Evolutionary conservation across 2,797 vertebrate species (phyloP), one percentile per base, ranked within the genome.

Genomic region (Garrulus glandarius): DNA sequence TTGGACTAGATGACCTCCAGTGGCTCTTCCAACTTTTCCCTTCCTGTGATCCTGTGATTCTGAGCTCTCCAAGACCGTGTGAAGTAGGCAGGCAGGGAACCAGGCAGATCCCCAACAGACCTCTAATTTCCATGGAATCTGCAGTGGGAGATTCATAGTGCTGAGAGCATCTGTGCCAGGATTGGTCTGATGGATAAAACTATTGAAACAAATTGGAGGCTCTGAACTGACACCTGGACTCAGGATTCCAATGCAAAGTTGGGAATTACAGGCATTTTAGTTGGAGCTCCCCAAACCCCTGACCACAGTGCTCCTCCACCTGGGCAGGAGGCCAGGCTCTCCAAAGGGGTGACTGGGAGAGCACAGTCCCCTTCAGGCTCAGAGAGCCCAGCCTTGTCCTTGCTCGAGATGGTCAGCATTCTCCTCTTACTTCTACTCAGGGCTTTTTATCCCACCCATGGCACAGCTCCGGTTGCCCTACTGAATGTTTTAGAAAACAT

Each of bases 401-500:
- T 39, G 14, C 64, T 59, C 13, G 5, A 21, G n/a, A 61, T 6
- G 47, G 20, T 30, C 36, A 36, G 29, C 11, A 1, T 18, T 88
- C 70, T 70, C 32, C 74, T 71, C 78, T 84, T 78, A 29, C 64
- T 82, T 37, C 50, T 70, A 0, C 68, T 65, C 53, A 23, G 60
- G 52, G 7, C 44, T 78, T 57, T 53, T 76, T 64, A 61, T 24
- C 47, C 84, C 34, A 15, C n/a, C 30, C 15, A 2, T 95, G 93
- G 95, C 89, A 94, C 63, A 89, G 71, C 41, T 94, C 71, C 50
- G 67, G 92, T 95, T 93, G 83, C 86, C 83, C 79, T 69, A 60
- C 60, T 84, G 78, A 95, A 32, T 91, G 79, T 97, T 98, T 94
- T 89, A 94, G 93, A 94, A 98, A 97, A 94, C 90, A 95, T 92